Conservation (phyloP, 2,888 invertebrate species). For the Lymantria dispar region DNA sequence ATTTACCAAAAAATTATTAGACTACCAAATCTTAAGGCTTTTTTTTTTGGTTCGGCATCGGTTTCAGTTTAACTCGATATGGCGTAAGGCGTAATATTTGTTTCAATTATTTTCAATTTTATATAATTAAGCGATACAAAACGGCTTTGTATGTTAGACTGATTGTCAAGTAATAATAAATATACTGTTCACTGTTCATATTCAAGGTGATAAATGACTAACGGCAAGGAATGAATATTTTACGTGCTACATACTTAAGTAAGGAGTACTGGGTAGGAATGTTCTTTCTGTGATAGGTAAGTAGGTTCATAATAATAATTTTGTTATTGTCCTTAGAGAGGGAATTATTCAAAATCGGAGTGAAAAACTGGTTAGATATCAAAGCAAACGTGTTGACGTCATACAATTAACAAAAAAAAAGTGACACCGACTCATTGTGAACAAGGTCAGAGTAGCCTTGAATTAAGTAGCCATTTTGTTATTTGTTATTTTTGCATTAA, state of each 20-base stretch:
- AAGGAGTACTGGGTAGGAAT: not conserved
- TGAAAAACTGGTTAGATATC: not conserved
- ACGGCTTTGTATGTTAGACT: not conserved
- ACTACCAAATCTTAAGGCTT: no score
- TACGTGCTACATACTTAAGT: not conserved
- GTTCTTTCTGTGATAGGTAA: no score
- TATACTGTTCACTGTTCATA: not conserved
- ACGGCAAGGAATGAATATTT: not conserved
- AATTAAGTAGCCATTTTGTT: slow-evolving; percentile 63
- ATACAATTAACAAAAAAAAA: slow-evolving; percentile 45
- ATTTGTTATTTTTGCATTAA: slow-evolving; percentile 68
- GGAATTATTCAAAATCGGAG: not conserved
- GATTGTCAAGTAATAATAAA: not conserved
- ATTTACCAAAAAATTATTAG: no score
- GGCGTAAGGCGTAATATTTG: no score
- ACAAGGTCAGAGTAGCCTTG: slow-evolving; percentile 74
- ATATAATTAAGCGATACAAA: not conserved
- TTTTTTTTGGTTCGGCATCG: no score
- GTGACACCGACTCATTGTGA: slow-evolving; percentile 67
- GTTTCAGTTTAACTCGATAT: no score
- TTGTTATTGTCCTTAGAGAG: not conserved
- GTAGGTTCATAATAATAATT: not conserved
- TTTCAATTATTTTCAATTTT: no score
- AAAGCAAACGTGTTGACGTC: slow-evolving; percentile 41
- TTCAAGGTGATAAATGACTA: not conserved